A percentile compares a stretch with the other conserved stretches of the same genome.
These are phyloP conservation scores for Rhinolophus sinicus DNA, from an alignment of 2,113 vertebrate genomes.

Conservation along the genomic window DNA sequence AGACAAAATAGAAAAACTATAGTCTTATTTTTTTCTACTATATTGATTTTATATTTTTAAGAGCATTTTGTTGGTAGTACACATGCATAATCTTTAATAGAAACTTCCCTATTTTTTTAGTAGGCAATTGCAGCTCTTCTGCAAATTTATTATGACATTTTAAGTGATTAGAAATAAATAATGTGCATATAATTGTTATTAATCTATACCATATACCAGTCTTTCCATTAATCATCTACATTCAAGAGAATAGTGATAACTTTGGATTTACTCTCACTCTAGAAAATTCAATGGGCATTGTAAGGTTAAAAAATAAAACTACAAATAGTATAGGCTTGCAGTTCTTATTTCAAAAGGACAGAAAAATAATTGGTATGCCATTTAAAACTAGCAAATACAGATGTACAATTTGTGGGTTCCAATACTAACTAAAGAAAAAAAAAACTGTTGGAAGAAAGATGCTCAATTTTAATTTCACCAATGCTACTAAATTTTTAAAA, in stretches of 20 bases:
- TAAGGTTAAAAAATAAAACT: neutral
- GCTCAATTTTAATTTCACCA: neutral
- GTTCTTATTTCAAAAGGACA: neutral
- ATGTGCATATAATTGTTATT: neutral
- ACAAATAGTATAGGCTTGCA: neutral
- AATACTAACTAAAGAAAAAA: neutral
- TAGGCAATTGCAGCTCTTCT: neutral
- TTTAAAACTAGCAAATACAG: neutral
- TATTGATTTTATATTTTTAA: neutral
- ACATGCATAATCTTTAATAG: neutral
- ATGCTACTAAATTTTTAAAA: neutral
- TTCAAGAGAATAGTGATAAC: neutral
- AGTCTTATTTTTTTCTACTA: neutral
- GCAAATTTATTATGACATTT: constrained; percentile 18
- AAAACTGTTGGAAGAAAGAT: neutral
- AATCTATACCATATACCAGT: neutral
- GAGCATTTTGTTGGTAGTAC: neutral
- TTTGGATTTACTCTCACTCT: neutral
- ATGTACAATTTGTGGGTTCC: neutral
- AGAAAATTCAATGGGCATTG: neutral
- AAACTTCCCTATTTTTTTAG: neutral
- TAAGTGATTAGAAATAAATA: neutral
- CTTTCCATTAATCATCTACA: neutral
- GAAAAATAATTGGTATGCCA: neutral
- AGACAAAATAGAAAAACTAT: neutral